Evolutionary conservation across 1,140 invertebrate genomes (phyloP).

Genomic region (Acyrthosiphon pisum): DNA sequence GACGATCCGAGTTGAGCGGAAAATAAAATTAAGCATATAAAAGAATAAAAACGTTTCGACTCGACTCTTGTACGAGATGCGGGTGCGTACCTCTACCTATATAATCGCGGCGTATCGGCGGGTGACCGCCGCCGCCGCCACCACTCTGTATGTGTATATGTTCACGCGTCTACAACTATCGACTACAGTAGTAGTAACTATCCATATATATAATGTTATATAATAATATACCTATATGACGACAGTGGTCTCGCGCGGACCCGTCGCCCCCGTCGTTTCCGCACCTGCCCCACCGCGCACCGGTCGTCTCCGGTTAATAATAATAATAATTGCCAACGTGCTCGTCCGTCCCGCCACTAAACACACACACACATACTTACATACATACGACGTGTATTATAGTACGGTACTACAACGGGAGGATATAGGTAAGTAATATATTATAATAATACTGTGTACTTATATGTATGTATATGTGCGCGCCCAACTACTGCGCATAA

Average conservation of each 20-base stretch:
- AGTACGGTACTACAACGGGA: too few species aligned
- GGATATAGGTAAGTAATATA: slow-evolving; percentile 9
- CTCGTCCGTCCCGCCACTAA: neutral
- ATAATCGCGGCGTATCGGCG: neutral
- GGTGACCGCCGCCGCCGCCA: neutral
- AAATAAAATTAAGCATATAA: neutral
- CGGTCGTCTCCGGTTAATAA: neutral
- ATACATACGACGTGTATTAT: neutral
- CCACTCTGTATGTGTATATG: neutral
- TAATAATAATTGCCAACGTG: slow-evolving; percentile 15
- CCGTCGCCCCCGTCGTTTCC: neutral
- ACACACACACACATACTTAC: neutral
- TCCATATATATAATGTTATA: neutral
- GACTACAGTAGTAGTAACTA: neutral
- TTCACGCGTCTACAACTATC: neutral
- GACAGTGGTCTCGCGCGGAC: neutral
- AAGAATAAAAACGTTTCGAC: neutral
- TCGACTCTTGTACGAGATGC: neutral
- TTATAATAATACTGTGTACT: neutral
- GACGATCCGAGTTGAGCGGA: neutral
- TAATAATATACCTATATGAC: neutral
- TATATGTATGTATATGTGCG: neutral
- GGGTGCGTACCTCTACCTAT: neutral
- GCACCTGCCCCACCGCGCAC: neutral
- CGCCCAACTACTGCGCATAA: neutral